Conservation (phyloP, 2,888 invertebrate genomes). For the Frankliniella intonsa region DNA sequence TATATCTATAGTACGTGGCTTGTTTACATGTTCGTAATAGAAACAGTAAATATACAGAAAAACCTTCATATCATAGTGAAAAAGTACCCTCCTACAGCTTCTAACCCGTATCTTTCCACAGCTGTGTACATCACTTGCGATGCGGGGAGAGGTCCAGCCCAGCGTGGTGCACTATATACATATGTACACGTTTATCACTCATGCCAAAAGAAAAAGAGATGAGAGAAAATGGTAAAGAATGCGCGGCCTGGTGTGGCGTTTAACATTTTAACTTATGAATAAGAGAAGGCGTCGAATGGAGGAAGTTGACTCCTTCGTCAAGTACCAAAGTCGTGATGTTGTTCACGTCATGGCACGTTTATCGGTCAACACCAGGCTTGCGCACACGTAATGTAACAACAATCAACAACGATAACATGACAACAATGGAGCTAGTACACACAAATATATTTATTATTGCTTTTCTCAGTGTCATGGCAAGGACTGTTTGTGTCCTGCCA, state of each 20-base stretch:
- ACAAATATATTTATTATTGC: neutral
- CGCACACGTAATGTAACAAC: neutral
- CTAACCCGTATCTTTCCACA: conserved; percentile 14
- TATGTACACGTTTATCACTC: neutral
- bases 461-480: neutral
- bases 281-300: too few species aligned
- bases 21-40: conserved; percentile 1
- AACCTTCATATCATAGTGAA: neutral
- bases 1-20: neutral
- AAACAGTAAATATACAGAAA: conserved; percentile 1
- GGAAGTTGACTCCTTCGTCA: too few species aligned
- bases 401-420: neutral
- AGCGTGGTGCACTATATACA: neutral
- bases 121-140: neutral
- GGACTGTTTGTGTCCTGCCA: neutral
- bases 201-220: neutral
- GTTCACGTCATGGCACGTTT: too few species aligned
- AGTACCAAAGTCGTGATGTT: too few species aligned
- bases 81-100: neutral
- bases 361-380: too few species aligned
- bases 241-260: too few species aligned
- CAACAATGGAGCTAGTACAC: neutral
- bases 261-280: too few species aligned
- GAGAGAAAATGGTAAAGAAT: neutral
- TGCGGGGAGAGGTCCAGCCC: neutral